phyloP scores from a whole-genome alignment of 1,140 invertebrate genomes.

The Drosophila bifasciata region DNA sequence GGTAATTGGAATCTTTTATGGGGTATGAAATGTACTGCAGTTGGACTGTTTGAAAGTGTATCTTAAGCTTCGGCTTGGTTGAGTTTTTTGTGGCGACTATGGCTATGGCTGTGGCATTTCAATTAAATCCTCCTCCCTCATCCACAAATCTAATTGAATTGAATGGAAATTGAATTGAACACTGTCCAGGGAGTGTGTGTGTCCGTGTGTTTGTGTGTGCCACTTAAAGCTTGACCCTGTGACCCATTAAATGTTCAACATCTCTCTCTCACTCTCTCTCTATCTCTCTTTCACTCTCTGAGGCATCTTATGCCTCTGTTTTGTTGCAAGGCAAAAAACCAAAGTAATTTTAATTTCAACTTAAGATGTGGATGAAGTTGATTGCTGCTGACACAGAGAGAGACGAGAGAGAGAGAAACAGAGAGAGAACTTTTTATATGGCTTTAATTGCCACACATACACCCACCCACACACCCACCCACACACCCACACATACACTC shows the following conservation, averaged over 20 bases:
- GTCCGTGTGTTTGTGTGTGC: conserved; percentile 10
- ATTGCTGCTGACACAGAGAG: conserved; percentile 30
- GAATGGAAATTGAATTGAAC: conserved; percentile 61
- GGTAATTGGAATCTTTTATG: too few species aligned
- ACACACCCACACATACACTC: conserved; percentile 2
- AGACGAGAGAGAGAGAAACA: neutral
- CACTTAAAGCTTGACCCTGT: conserved; percentile 55
- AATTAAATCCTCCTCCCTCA: conserved; percentile 53
- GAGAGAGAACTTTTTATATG: conserved; percentile 22
- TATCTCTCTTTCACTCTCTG: too few species aligned
- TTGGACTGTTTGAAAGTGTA: conserved; percentile 10
- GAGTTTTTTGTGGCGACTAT: too few species aligned
- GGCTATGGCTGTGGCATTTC: conserved; percentile 31
- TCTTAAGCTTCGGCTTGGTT: neutral
- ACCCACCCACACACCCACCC: neutral
- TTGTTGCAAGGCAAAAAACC: conserved; percentile 27
- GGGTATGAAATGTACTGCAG: too few species aligned
- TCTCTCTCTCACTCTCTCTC: too few species aligned
- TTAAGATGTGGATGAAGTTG: conserved; percentile 42
- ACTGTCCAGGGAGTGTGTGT: neutral
- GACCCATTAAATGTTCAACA: conserved; percentile 42
- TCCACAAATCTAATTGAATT: conserved; percentile 61
- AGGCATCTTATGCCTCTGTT: too few species aligned
- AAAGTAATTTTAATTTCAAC: conserved; percentile 44
- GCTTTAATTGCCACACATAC: conserved; percentile 46